Base-by-base conservation (phyloP, 2,888 invertebrate genomes). In the Orthosia cruda region DNA sequence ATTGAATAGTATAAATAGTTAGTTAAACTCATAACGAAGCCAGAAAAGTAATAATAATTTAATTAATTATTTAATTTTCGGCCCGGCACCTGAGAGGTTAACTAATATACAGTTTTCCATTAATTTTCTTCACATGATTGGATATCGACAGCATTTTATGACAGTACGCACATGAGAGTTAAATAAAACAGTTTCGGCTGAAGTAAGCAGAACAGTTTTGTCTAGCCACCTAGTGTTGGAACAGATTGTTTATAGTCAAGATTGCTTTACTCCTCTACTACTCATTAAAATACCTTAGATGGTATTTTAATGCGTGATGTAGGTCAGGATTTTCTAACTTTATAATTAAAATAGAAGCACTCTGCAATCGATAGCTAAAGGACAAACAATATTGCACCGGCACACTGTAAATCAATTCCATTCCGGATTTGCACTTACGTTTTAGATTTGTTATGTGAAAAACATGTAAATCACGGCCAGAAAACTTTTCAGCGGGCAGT, bases 361-460 rank as follows among this genome's bases (percentile, higher is more conserved):
- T 23, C n/a, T 49, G n/a, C 40, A 47, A 4, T 76, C 26, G 16
- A 47, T 40, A 15, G 45, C 16, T 55, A 23, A n/a, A n/a, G n/a
- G 20, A 45, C 40, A 70, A 82, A 70, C 54, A 54, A 45, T 4
- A 54, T 57, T 52, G 64, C 20, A 61, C 57, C 15, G 67, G 32
- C 4, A 57, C 66, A 59, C 45, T 47, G 64, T 73, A 83, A 81
- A 72, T 71, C 52, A 84, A 84, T 81, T 84, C 64, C 67, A 61
- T 54, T 74, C 66, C 45, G n/a, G 54, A 15, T 54, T 70, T 62
- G 50, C 62, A 64, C 52, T 59, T 66, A 59, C 49, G 40, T 50
- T 80, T 78, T 63, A 55, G 58, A 32, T 63, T 58, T 68, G 67
- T 62, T 70, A 70, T 70, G 45, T 52, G 20, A 54, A 66, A 64